These are phyloP conservation scores for Danio rerio DNA, from an alignment of 2,113 vertebrate species.

Conservation along the genomic window GRCz12tu NC_133190.1:43853001-43853500, in stretches of 20 bases:
- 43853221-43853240: not conserved
- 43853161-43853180: not conserved
- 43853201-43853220: not conserved
- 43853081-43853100: not conserved
- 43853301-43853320: not conserved
- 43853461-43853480: too few species aligned
- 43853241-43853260: not conserved
- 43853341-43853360: too few species aligned
- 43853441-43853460: too few species aligned
- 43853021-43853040: not conserved
- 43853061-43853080: not conserved
- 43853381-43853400: not conserved
- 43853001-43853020: conserved; percentile 32
- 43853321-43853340: not conserved
- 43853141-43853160: not conserved
- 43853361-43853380: not conserved
- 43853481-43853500: too few species aligned
- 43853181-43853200: not conserved
- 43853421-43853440: not conserved
- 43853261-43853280: not conserved
- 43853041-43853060: not conserved
- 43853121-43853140: not conserved
- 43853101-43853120: not conserved
- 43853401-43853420: not conserved
- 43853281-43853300: not conserved